phyloP scores from a whole-genome alignment of 2,888 invertebrate species.

The Orthonevra nobilis region DNA sequence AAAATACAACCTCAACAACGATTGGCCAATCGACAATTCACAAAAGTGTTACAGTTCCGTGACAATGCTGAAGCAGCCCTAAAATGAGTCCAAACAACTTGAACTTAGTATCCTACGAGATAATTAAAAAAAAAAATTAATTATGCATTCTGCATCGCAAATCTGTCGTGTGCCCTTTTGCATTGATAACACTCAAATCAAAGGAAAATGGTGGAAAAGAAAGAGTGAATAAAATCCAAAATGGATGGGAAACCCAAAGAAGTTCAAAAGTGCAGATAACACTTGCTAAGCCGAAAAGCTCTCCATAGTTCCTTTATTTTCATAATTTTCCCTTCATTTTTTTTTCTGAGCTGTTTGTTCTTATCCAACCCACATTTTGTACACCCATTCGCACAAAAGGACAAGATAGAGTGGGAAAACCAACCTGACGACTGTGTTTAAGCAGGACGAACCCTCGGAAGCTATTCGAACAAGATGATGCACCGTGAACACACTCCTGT shows the following conservation, averaged over 20 bases:
- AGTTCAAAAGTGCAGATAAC: conserved; percentile 64
- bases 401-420: conserved; percentile 53
- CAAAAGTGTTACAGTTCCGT: no score
- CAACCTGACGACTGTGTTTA: conserved; percentile 48
- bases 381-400: conserved; percentile 36
- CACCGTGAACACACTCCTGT: conserved; percentile 12
- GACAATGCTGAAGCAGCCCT: no score
- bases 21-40: no score
- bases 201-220: background rate
- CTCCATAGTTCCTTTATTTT: conserved; percentile 51
- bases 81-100: no score
- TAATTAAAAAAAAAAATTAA: no score
- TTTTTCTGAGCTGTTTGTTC: no score
- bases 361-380: no score
- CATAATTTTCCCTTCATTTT: conserved; percentile 31
- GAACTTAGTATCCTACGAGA: no score
- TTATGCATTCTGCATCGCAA: conserved; percentile 8
- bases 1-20: no score
- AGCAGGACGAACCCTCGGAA: conserved; percentile 54
- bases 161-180: background rate
- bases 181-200: background rate
- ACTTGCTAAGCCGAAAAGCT: conserved; percentile 59
- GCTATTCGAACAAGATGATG: conserved; percentile 26
- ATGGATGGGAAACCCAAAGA: conserved; percentile 32
- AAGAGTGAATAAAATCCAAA: conserved; percentile 9